Evolutionary conservation across 2,797 vertebrate species (phyloP).

Genomic region (Pantherophis vulpinus): DNA sequence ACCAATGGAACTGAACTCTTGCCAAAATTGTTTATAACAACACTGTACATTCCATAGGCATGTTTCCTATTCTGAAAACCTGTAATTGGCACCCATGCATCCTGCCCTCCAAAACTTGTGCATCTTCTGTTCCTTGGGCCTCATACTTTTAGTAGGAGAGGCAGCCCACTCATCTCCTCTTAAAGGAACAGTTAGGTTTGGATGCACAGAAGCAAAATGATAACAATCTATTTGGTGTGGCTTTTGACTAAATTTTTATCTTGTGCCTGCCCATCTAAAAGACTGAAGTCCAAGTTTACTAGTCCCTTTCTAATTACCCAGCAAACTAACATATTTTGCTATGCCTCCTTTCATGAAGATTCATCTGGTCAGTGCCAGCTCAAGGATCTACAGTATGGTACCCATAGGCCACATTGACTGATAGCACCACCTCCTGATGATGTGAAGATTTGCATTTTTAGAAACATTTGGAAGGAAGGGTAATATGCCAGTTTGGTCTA

Average conservation of each 20-base stretch:
- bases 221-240: neutral
- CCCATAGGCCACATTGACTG: neutral
- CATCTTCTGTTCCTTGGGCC: neutral
- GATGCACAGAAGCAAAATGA: neutral
- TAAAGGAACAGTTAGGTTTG: neutral
- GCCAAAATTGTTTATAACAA: neutral
- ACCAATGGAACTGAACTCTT: neutral
- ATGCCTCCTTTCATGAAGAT: neutral
- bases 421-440: neutral
- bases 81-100: neutral
- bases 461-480: neutral
- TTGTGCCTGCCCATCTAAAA: neutral
- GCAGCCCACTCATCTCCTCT: neutral
- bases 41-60: neutral
- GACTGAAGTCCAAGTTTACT: neutral
- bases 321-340: neutral
- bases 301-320: neutral
- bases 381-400: neutral
- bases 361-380: neutral
- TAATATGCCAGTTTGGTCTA: neutral
- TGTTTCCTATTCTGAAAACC: neutral
- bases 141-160: neutral
- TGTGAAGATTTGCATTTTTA: neutral
- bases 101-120: neutral
- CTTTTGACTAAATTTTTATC: neutral